phyloP scores from a whole-genome alignment of 2,113 vertebrate species.

The Sinocyclocheilus rhinocerous region DNA sequence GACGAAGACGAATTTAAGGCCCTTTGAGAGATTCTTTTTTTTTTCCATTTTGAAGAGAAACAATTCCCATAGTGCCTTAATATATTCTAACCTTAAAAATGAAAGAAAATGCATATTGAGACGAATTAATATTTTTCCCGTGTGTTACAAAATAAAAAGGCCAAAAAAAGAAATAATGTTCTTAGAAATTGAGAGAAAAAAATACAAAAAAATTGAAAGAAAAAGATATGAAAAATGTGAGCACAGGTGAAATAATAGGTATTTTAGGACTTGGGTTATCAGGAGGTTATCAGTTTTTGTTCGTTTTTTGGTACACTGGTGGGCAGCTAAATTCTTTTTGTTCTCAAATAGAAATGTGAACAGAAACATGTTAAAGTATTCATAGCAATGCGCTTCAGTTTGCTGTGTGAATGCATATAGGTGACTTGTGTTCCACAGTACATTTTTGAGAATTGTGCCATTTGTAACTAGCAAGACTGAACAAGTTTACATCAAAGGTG shows the following conservation, averaged over 20 bases:
- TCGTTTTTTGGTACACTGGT: slow-evolving; percentile 38
- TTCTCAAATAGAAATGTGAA: slow-evolving; percentile 40
- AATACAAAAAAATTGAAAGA: slow-evolving; percentile 5
- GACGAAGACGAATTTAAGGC: slow-evolving; percentile 89
- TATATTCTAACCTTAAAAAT: slow-evolving; percentile 25
- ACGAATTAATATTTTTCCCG: slow-evolving; percentile 11
- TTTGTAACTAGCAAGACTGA: neutral
- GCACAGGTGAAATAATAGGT: slow-evolving; percentile 48
- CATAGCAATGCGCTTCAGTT: slow-evolving; percentile 15
- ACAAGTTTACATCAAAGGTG: neutral
- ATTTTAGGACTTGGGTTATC: slow-evolving; percentile 49
- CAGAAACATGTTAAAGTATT: slow-evolving; percentile 24
- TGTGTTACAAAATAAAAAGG: slow-evolving; percentile 15
- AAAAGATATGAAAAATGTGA: slow-evolving; percentile 49
- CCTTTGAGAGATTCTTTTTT: slow-evolving; percentile 60
- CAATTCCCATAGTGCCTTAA: slow-evolving; percentile 69
- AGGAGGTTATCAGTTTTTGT: slow-evolving; percentile 28
- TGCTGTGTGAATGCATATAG: slow-evolving; percentile 12
- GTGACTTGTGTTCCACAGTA: neutral
- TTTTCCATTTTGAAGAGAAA: slow-evolving; percentile 39
- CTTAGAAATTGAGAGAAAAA: slow-evolving; percentile 46
- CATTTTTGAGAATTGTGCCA: neutral
- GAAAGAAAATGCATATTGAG: slow-evolving; percentile 5
- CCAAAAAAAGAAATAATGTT: slow-evolving; percentile 40
- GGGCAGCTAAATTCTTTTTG: slow-evolving; percentile 54